A percentile compares a stretch with the other conserved stretches of the same genome.
phyloP scores from a whole-genome alignment of 2,888 invertebrate species.

The Athalia cordata region DNA sequence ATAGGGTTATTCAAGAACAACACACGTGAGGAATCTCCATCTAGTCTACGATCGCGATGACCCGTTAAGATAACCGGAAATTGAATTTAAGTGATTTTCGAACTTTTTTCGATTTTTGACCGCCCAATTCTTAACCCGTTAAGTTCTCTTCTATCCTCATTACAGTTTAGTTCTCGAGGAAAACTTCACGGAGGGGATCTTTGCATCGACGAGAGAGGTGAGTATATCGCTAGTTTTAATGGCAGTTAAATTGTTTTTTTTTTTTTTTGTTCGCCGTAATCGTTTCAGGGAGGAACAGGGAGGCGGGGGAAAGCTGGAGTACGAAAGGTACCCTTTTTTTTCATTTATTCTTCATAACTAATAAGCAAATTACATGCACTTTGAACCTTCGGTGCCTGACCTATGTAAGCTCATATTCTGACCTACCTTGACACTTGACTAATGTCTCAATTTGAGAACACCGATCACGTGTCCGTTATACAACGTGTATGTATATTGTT shows the following conservation, averaged over 20 bases:
- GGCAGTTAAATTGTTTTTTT: too few relatives aligned
- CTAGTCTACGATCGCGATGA: conserved; percentile 37
- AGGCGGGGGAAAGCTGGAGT: too few relatives aligned
- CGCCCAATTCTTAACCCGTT: not conserved
- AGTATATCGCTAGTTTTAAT: too few relatives aligned
- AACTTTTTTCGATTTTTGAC: not conserved
- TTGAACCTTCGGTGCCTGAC: not conserved
- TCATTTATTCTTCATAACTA: not conserved
- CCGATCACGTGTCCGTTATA: not conserved
- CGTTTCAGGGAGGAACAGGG: too few relatives aligned
- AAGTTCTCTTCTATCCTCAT: not conserved
- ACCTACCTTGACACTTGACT: conserved; percentile 47
- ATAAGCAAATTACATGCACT: conserved; percentile 6
- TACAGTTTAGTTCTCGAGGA: not conserved
- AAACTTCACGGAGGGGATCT: not conserved
- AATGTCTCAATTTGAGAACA: conserved; percentile 53
- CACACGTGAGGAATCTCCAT: conserved; percentile 19
- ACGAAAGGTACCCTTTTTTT: not conserved
- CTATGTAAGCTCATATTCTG: not conserved
- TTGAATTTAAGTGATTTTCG: conserved; percentile 40
- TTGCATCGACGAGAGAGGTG: too few relatives aligned
- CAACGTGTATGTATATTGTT: not conserved
- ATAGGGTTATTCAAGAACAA: conserved; percentile 28
- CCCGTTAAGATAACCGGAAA: conserved; percentile 35
- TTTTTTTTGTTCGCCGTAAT: too few relatives aligned